Base-by-base conservation (phyloP, 1,140 invertebrate genomes). In the Scaptomyza pallida region DNA sequence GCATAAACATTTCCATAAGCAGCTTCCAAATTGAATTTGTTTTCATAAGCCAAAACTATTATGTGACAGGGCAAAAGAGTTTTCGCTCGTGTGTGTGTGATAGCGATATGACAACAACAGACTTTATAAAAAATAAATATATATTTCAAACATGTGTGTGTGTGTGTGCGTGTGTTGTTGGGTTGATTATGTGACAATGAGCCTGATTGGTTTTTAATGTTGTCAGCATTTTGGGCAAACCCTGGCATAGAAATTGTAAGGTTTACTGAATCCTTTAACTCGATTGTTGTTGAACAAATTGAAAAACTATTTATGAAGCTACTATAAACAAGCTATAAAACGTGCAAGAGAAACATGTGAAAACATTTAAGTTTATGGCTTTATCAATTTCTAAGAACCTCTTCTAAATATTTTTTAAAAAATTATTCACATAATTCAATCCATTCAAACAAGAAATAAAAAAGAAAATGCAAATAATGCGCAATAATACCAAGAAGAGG, bases 21-120 rank as follows among this genome's bases (percentile, higher is more conserved):
- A 81, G 81, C 81, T 86, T 77, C 78, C 75, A 86, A 81, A 86
- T 86, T 86, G 82, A 86, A 86, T 86, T 86, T 88, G 81, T 86
- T 86, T 88, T 86, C 81, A 88, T 88, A 86, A 88, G 81, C 82
- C 67, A 88, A 88, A 86, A 86, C 81, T 86, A 86, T 88, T 86
- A 88, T 86, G 70, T 65, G 79, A 47, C 41, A 67, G 51, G 57
- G 64, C 64, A 37, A 82, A 82, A 82, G 78, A 81, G 74, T 86
- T 79, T 17, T n/a, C 4, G 44, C n/a, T 50, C 51, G 64, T 67
- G 63, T 40, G 62, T 57, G 63, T 23, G 9, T 13, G 68, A 52
- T 51, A 71, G 50, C 19, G 33, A 33, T 0, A 33, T 35, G 33
- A 13, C 43, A 30, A 48, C 16, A 44, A 48, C 37, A 19, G 65